Base-by-base conservation (phyloP, 1,140 invertebrate species). In the Mesaphorura yosii region DNA sequence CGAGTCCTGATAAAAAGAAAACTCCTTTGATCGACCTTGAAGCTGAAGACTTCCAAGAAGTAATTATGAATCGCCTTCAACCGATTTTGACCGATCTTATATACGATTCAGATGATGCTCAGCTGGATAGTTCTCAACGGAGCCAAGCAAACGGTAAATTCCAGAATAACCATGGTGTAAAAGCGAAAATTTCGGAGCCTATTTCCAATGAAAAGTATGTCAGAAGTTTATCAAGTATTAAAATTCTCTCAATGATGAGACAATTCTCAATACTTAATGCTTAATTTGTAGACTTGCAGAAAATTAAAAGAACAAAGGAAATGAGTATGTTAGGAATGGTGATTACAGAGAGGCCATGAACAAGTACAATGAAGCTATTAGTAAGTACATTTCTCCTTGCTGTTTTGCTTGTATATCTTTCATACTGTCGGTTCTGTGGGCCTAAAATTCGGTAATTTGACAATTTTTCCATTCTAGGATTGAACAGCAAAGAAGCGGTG, bases 301-400 rank as follows among this genome's bases (percentile, higher is more conserved):
- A 73, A 70, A 79, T 52, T 86, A 84, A 68, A 94, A 92, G 70
- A 82, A 88, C 69, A 76, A 78, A 70, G 90, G 90, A 42, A 96
- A 95, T 70, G 76, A 81, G 64, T 75, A 83, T 34, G 94, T 92
- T 68, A 84, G 83, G 71, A 73, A 78, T 45, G 85, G 89, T 69
- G 82, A 92, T 65, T 95, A 94, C 67, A 77, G 78, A 63, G 79
- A 83, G 59, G 90, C 91, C 42, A 71, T 94, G 39, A 70, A 74
- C 58, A 78, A 80, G 61, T 96, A 95, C 69, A 81, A 80, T 60
- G 81, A 91, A 73, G 88, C 88, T 42, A 91, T 96, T 59, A 75
- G 80, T 82, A 73, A 72, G 68, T 68, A 34, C 31, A 34, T 10
- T 34, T 34, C n/a, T 10, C n/a, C n/a, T 34, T 10, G 10, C 31